Evolutionary conservation across 1,140 invertebrate genomes (phyloP).

Genomic region (Heliconius eleuchia): DNA sequence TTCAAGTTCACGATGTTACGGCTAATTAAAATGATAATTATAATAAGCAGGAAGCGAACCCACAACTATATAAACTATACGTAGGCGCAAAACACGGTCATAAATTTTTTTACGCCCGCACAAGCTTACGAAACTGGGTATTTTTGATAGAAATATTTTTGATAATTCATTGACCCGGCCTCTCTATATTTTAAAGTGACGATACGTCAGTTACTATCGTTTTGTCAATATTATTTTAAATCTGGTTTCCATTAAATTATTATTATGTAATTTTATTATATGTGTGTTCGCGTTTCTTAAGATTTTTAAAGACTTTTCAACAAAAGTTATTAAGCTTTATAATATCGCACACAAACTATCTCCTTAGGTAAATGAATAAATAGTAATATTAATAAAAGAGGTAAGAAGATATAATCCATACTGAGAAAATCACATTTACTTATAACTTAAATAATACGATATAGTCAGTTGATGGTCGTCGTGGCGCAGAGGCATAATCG

Average conservation of each 20-base stretch:
- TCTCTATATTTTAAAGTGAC: slow-evolving; percentile 19
- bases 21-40: slow-evolving; percentile 77
- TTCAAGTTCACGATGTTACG: slow-evolving; percentile 58
- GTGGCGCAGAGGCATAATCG: too few relatives aligned
- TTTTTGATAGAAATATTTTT: slow-evolving; percentile 35
- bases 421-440: too few relatives aligned
- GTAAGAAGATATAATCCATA: too few relatives aligned
- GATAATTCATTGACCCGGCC: slow-evolving; percentile 38
- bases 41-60: slow-evolving; percentile 71
- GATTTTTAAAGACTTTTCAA: neutral
- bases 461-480: too few relatives aligned
- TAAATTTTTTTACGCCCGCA: slow-evolving; percentile 67
- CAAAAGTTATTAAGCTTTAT: neutral
- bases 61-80: slow-evolving; percentile 54
- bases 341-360: too few relatives aligned
- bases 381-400: too few relatives aligned
- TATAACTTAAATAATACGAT: too few relatives aligned
- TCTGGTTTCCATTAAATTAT: neutral
- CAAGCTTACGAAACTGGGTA: slow-evolving; percentile 50
- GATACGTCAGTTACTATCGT: slow-evolving; percentile 16
- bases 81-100: slow-evolving; percentile 61
- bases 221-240: slow-evolving; percentile 5
- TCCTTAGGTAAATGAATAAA: too few relatives aligned
- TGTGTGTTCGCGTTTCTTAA: neutral
- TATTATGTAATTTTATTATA: neutral